A percentile compares a stretch with the other conserved stretches of the same genome.
Conservation (phyloP, 2,888 invertebrate species). For the Amaurobius ferox region DNA sequence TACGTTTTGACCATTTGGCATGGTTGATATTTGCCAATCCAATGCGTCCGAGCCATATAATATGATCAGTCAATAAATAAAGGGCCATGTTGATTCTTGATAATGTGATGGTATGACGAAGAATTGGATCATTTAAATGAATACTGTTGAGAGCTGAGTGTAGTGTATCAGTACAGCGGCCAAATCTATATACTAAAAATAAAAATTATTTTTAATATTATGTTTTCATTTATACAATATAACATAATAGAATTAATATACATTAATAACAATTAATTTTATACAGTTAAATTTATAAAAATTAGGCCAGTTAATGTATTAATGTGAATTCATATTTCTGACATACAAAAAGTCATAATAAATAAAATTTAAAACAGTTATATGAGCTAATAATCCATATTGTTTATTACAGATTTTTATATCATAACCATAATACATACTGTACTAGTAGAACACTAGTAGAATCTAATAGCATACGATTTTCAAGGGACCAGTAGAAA, state of each 20-base stretch:
- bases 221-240: too few relatives aligned
- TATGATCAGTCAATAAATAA: constrained; percentile 89
- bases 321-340: too few relatives aligned
- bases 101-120: constrained; percentile 85
- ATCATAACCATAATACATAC: too few relatives aligned
- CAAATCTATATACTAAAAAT: constrained; percentile 88
- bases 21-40: constrained; percentile 81
- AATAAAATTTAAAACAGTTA: too few relatives aligned
- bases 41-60: constrained; percentile 86
- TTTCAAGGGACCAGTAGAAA: too few relatives aligned
- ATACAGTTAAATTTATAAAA: constrained; percentile 4
- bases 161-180: constrained; percentile 88
- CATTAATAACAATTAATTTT: not conserved
- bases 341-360: too few relatives aligned
- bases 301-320: not conserved
- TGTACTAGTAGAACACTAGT: too few relatives aligned
- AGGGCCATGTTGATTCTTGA: constrained; percentile 88
- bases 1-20: constrained; percentile 84
- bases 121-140: constrained; percentile 84
- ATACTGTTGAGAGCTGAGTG: constrained; percentile 85
- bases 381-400: too few relatives aligned
- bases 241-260: not conserved
- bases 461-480: too few relatives aligned
- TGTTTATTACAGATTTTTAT: too few relatives aligned
- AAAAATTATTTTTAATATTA: not conserved